A percentile compares a stretch with the other conserved stretches of the same genome.
Evolutionary conservation across 2,888 invertebrate species (phyloP).

Genomic region (Cantharis lateralis): DNA sequence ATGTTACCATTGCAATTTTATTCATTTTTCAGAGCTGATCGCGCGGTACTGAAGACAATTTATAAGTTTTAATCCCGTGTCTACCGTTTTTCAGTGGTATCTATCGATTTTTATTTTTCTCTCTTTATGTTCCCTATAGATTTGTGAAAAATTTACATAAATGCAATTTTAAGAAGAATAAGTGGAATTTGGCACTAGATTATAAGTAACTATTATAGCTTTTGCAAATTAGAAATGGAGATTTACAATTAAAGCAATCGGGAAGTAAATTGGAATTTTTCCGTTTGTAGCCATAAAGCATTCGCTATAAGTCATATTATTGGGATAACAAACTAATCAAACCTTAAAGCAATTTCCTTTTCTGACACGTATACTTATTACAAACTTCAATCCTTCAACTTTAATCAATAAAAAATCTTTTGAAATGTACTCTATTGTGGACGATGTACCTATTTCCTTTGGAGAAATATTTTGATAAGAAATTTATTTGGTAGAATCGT

Average conservation of each 20-base stretch:
- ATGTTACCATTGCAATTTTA: background rate
- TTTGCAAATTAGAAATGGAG: background rate
- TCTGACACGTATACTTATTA: background rate
- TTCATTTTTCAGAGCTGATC: background rate
- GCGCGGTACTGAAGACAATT: background rate
- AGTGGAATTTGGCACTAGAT: background rate
- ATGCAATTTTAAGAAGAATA: background rate
- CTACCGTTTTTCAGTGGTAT: background rate
- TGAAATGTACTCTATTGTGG: background rate
- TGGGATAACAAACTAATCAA: background rate
- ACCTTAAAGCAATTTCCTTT: background rate
- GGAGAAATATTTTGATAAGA: background rate
- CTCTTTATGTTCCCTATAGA: background rate
- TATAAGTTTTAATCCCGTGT: background rate
- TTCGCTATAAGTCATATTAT: background rate
- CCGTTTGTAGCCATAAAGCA: too few relatives aligned
- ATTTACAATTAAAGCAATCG: background rate
- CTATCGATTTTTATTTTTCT: background rate
- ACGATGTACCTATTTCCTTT: background rate
- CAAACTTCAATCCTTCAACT: background rate
- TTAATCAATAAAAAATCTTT: background rate
- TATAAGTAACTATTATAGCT: background rate
- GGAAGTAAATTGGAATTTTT: background rate
- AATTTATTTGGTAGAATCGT: background rate
- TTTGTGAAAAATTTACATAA: background rate